Evolutionary conservation across 37 sponge, comb jelly and placozoan species (phyloP).

Genomic region (Ianthella basta): DNA sequence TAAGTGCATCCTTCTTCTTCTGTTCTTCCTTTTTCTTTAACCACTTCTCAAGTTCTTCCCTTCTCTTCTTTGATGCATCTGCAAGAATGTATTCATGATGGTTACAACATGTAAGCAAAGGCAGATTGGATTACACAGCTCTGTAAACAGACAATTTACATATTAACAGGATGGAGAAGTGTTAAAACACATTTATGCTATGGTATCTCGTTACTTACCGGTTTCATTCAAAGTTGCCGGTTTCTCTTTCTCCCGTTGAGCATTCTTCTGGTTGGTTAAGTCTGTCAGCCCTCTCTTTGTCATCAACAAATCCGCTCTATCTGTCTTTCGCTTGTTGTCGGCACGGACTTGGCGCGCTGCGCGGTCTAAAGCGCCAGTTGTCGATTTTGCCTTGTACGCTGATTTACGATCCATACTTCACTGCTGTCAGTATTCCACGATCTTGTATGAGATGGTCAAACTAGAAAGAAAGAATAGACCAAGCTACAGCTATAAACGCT

Average conservation of each 20-base stretch:
- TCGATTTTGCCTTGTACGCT: conserved; percentile 15
- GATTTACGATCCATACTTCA: not conserved
- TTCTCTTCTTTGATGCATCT: too few species aligned
- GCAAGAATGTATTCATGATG: too few species aligned
- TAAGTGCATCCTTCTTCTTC: not conserved
- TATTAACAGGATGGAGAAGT: too few species aligned
- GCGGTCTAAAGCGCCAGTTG: not conserved
- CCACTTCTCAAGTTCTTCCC: not conserved
- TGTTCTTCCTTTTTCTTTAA: not conserved
- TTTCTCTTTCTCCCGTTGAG: not conserved
- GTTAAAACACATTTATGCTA: too few species aligned
- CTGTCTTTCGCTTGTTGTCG: not conserved
- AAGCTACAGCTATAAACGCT: too few species aligned
- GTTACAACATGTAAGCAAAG: too few species aligned
- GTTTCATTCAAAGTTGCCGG: conserved; percentile 4
- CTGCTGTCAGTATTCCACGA: too few species aligned
- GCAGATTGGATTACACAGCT: too few species aligned
- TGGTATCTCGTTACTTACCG: not conserved
- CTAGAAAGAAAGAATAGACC: too few species aligned
- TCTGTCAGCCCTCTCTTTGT: not conserved
- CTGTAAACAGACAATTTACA: too few species aligned
- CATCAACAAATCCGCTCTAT: not conserved
- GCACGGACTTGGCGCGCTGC: not conserved
- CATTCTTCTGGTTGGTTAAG: not conserved
- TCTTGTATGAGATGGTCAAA: too few species aligned